Evolutionary conservation across 1,140 invertebrate genomes (phyloP).

Genomic region (Drosophila varians): DNA sequence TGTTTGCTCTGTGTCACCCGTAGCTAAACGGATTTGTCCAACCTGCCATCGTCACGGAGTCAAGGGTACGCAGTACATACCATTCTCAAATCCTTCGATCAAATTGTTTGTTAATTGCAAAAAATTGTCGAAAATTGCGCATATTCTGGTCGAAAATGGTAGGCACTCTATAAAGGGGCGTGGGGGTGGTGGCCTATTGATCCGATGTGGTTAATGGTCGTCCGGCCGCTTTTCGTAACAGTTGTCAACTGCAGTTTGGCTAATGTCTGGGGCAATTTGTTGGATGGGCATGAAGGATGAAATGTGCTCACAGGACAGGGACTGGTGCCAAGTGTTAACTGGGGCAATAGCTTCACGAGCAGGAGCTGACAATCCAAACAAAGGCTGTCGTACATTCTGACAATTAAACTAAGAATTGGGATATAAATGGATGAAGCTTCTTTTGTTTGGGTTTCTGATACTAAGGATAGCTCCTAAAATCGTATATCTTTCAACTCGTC

Average conservation of each 20-base stretch:
- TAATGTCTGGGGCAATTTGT: constrained; percentile 55
- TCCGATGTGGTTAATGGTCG: constrained; percentile 45
- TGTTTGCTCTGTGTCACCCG: constrained; percentile 45
- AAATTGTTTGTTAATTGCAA: constrained; percentile 79
- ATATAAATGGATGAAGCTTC: neutral
- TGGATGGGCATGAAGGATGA: constrained; percentile 2
- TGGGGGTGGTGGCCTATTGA: constrained; percentile 11
- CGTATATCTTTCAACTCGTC: constrained; percentile 4
- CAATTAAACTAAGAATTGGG: neutral
- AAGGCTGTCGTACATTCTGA: neutral
- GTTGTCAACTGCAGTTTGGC: constrained; percentile 63
- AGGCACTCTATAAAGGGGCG: constrained; percentile 7
- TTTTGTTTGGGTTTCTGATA: neutral
- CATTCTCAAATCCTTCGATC: constrained; percentile 30
- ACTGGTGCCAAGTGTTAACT: constrained; percentile 17
- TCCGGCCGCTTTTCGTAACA: constrained; percentile 50
- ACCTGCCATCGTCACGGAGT: constrained; percentile 56
- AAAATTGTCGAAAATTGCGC: constrained; percentile 58
- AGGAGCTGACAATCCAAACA: neutral
- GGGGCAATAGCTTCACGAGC: neutral
- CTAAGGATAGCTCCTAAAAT: neutral
- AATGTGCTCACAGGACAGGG: constrained; percentile 16
- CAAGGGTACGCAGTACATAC: constrained; percentile 21
- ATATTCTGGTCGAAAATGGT: constrained; percentile 16
- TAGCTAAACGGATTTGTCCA: constrained; percentile 74